These are phyloP conservation scores for Typhlomys cinereus DNA, from an alignment of 2,113 vertebrate species.

Conservation along the genomic window DNA sequence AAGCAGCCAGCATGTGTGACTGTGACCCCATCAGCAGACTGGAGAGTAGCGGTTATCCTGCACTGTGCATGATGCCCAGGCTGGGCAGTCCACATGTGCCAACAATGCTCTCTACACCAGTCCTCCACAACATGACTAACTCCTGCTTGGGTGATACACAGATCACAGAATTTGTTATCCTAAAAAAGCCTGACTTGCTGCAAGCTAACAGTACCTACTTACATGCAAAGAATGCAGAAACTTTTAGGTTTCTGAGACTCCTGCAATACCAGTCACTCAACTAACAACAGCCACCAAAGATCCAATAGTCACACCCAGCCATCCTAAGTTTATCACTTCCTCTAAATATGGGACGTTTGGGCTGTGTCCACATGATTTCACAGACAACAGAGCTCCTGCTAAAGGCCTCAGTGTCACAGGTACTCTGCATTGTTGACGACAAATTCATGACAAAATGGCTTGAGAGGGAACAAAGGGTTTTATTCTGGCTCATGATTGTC, in stretches of 20 bases:
- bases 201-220: neutral
- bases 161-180: neutral
- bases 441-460: no score
- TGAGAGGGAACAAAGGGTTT: no score
- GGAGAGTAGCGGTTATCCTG: accelerated
- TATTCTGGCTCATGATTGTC: no score
- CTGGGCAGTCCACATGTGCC: no score
- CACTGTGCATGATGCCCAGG: accelerated
- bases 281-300: neutral
- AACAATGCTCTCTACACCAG: neutral
- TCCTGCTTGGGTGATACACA: neutral
- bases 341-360: neutral
- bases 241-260: neutral
- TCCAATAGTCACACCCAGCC: neutral
- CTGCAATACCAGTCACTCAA: neutral
- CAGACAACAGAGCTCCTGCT: neutral
- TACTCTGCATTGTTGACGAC: no score
- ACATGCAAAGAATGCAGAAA: neutral
- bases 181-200: neutral
- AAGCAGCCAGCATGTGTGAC: neutral
- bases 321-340: neutral
- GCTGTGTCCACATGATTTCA: neutral
- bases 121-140: no score
- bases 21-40: accelerated
- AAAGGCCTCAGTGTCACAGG: neutral